These are phyloP conservation scores for Burhinus oedicnemus DNA, from an alignment of 2,113 vertebrate genomes.

Conservation along the genomic window DNA sequence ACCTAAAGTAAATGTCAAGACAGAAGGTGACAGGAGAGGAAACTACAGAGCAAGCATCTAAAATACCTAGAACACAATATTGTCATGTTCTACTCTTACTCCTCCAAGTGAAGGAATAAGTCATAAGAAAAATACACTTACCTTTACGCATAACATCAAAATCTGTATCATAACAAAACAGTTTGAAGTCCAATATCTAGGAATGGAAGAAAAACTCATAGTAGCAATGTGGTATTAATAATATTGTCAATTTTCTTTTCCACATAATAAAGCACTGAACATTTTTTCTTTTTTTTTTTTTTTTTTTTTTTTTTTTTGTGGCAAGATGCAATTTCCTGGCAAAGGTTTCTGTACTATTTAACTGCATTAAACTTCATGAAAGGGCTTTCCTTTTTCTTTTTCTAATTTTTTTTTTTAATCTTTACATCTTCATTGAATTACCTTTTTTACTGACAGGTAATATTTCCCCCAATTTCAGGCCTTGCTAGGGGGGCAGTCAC, in stretches of 20 bases:
- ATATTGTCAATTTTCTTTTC: neutral
- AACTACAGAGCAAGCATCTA: neutral
- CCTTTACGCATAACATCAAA: neutral
- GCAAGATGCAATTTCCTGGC: neutral
- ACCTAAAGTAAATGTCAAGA: neutral
- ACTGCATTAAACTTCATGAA: neutral
- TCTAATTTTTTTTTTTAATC: neutral
- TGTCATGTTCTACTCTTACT: neutral
- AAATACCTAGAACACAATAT: neutral
- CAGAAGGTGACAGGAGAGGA: neutral
- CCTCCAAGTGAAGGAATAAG: neutral
- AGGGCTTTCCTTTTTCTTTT: neutral
- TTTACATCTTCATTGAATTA: neutral
- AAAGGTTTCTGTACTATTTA: neutral
- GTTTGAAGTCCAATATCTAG: neutral
- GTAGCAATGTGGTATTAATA: neutral
- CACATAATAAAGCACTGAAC: neutral
- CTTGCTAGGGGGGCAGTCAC: neutral
- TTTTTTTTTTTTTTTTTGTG: neutral
- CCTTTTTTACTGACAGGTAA: neutral
- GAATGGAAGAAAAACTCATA: neutral
- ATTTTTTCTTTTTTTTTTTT: neutral
- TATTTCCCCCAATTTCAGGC: neutral
- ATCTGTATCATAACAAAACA: neutral
- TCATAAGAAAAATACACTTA: neutral